phyloP scores from a whole-genome alignment of 2,797 vertebrate genomes.

The Cercopithecus petaurista region DNA sequence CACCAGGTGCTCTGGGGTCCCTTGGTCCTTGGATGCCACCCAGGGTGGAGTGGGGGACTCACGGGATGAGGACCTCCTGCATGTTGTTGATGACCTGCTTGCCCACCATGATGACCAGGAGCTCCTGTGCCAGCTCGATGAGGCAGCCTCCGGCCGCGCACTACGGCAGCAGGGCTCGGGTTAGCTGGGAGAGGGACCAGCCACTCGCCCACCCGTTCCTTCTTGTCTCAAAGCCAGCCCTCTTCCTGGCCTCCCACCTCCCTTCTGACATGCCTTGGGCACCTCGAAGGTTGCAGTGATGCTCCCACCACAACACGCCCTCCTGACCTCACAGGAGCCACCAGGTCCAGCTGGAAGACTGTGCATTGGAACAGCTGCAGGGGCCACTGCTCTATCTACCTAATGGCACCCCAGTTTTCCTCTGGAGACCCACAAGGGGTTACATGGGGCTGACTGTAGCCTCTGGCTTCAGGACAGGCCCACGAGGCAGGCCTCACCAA shows the following conservation, averaged over 20 bases:
- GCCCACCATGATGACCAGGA: constrained; percentile 81
- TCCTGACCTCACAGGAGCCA: not conserved
- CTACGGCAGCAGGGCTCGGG: not conserved
- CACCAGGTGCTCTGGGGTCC: not conserved
- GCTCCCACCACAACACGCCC: no score
- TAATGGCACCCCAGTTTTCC: not conserved
- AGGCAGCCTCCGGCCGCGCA: constrained; percentile 75
- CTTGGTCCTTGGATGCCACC: not conserved
- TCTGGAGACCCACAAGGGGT: not conserved
- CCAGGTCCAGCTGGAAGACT: not conserved
- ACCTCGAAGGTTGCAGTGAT: not conserved
- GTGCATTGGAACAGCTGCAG: not conserved
- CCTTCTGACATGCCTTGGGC: not conserved
- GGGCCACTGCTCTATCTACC: not conserved
- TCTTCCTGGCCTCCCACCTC: not conserved
- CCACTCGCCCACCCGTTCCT: not conserved
- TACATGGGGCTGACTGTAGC: not conserved
- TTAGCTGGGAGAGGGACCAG: not conserved
- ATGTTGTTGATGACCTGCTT: constrained; percentile 76
- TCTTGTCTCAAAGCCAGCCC: not conserved
- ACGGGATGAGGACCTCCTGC: constrained; percentile 74
- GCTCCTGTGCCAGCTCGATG: constrained; percentile 79
- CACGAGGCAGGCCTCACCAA: not conserved
- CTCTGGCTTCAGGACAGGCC: not conserved
- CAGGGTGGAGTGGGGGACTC: constrained; percentile 34